These are phyloP conservation scores for Potamilus streckersoni DNA, from an alignment of 1,140 invertebrate species.

Conservation along the genomic window DNA sequence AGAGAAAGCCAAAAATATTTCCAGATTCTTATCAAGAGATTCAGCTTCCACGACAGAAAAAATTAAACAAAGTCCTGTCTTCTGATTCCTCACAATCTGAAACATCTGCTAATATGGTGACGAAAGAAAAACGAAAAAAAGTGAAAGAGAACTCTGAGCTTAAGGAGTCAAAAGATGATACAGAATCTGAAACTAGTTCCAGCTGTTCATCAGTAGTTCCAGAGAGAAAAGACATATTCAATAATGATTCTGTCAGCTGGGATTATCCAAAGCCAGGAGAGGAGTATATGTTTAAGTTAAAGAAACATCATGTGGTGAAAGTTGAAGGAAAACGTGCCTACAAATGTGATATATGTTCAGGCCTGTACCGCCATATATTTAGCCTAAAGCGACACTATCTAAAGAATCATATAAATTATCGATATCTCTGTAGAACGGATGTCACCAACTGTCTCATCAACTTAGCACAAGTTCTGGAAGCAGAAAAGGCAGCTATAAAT, in stretches of 20 bases:
- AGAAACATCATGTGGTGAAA: constrained; percentile 30
- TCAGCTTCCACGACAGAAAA: no score
- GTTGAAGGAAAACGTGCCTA: constrained; percentile 65
- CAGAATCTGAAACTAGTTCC: neutral
- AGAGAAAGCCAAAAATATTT: constrained; percentile 25
- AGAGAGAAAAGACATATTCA: neutral
- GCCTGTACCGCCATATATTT: constrained; percentile 70
- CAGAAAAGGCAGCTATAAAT: constrained; percentile 19
- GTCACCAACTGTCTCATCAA: constrained; percentile 52
- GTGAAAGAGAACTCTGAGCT: constrained; percentile 15
- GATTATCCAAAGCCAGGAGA: constrained; percentile 28
- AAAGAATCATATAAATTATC: constrained; percentile 71
- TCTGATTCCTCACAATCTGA: constrained; percentile 9
- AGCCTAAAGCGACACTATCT: constrained; percentile 73
- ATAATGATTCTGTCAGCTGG: constrained; percentile 33
- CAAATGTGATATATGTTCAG: constrained; percentile 71
- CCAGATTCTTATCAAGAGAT: constrained; percentile 20
- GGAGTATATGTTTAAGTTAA: constrained; percentile 54
- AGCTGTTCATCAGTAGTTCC: neutral
- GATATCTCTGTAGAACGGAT: constrained; percentile 68
- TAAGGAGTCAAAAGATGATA: neutral
- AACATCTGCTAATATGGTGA: neutral
- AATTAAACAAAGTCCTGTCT: constrained; percentile 3
- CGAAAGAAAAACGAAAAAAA: constrained; percentile 6
- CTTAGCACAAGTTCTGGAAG: constrained; percentile 30